Percentiles rank a stretch among this genome's conserved stretches.
Evolutionary conservation across 2,888 invertebrate genomes (phyloP).

Genomic region (Patella caerulea): DNA sequence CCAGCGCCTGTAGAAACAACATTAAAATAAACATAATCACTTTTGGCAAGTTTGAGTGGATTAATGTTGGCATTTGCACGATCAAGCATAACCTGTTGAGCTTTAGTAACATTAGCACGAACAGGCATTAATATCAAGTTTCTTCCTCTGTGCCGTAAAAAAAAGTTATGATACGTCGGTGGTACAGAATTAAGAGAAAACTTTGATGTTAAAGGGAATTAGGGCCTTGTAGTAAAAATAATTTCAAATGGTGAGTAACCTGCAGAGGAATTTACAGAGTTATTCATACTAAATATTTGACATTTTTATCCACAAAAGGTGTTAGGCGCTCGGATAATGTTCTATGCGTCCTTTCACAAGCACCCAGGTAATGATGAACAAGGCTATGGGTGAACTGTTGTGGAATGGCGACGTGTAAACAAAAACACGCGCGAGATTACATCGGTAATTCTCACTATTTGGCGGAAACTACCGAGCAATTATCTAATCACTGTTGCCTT

Average conservation of each 20-base stretch:
- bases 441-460: no score
- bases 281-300: no score
- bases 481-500: no score
- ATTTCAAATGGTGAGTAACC: no score
- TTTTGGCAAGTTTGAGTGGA: background rate
- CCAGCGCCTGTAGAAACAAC: background rate
- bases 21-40: slow-evolving; percentile 18
- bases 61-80: slow-evolving; percentile 8
- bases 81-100: background rate
- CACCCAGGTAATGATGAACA: slow-evolving; percentile 33
- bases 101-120: background rate
- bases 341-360: slow-evolving; percentile 31
- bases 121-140: background rate
- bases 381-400: slow-evolving; percentile 22
- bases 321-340: slow-evolving; percentile 30
- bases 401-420: background rate
- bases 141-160: background rate
- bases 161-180: background rate
- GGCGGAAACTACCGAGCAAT: no score
- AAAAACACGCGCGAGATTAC: no score
- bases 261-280: no score
- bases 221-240: slow-evolving; percentile 3
- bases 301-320: slow-evolving; percentile 22
- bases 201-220: slow-evolving; percentile 22
- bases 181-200: background rate